Evolutionary conservation across 2,113 vertebrate species (phyloP), one percentile per base, ranked within the genome.

Genomic region (Pterocles burchelli): DNA sequence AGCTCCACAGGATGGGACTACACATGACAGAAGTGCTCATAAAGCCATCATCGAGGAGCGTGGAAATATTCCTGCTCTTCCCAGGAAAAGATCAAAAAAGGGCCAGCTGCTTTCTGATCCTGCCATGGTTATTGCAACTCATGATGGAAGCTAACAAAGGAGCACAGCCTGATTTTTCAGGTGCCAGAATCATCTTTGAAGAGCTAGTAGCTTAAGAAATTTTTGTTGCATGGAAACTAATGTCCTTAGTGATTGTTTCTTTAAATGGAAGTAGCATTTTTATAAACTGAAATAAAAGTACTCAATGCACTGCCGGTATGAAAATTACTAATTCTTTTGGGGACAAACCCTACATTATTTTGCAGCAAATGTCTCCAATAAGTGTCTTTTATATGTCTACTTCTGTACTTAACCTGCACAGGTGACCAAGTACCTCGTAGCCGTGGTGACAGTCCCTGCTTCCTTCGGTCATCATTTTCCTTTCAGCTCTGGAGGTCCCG

Each of bases 241-340:
- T 52, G 34, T 55, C 38, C 63, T 71, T 34, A 71, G 24, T 78
- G 88, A 74, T 73, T 38, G 10, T 70, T 94, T 83, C 72, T 90
- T 88, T 85, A 93, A 93, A 90, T 21, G 6, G 33, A 74, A 75
- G 65, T 63, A 51, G 24, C 55, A 71, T 93, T 83, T 93, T 85
- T 93, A 73, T 89, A 89, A 89, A 55, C 26, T 31, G 6, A 25
- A 90, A 85, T 86, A 88, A 74, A 84, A 71, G 7, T 63, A 36
- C 29, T 83, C 46, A 90, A 10, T 13, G 2, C 13, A 38, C 28
- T 33, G 9, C 36, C 76, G 43, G 7, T 26, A 29, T 16, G 21
- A 21, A 24, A 88, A 51, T 86, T 90, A 86, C 22, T 25, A n/a
- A 71, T 45, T 80, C 75, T 80, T 93, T 51, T 45, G 71, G 88